These are phyloP conservation scores for Formica selysi DNA, from an alignment of 1,140 invertebrate genomes.

Conservation along the genomic window DNA sequence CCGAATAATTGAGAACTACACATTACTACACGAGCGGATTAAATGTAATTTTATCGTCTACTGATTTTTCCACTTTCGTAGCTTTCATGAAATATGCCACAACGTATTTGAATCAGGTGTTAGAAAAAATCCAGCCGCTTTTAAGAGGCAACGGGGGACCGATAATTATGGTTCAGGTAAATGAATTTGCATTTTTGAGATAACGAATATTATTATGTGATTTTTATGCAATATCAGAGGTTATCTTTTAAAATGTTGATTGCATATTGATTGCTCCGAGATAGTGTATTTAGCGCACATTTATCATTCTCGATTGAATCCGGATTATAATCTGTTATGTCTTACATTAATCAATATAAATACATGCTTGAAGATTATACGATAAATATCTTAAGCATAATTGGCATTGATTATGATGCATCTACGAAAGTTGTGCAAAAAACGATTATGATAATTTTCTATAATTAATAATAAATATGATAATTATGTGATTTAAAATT, in stretches of 20 bases:
- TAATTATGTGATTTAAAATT: slow-evolving; percentile 17
- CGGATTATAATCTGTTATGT: not conserved
- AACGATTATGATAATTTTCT: slow-evolving; percentile 2
- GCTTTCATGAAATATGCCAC: slow-evolving; percentile 75
- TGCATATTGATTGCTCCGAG: not conserved
- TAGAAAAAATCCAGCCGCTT: slow-evolving; percentile 83
- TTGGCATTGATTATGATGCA: too few species aligned
- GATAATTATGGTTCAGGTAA: slow-evolving; percentile 80
- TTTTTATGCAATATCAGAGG: not conserved
- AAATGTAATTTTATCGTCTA: not conserved
- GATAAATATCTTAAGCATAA: too few species aligned
- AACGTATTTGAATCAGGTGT: slow-evolving; percentile 83
- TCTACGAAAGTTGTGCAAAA: not conserved
- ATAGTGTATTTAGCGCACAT: not conserved
- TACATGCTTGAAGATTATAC: not conserved
- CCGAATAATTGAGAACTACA: not conserved
- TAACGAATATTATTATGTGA: not conserved
- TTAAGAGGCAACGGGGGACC: slow-evolving; percentile 80
- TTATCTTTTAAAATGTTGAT: slow-evolving; percentile 10
- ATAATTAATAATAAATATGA: not conserved
- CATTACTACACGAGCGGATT: not conserved
- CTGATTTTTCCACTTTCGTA: slow-evolving; percentile 8
- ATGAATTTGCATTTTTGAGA: not conserved
- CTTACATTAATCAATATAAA: not conserved
- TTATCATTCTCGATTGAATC: not conserved